These are phyloP conservation scores for Hoplostethus atlanticus DNA, from an alignment of 2,797 vertebrate genomes.

Conservation along the genomic window DNA sequence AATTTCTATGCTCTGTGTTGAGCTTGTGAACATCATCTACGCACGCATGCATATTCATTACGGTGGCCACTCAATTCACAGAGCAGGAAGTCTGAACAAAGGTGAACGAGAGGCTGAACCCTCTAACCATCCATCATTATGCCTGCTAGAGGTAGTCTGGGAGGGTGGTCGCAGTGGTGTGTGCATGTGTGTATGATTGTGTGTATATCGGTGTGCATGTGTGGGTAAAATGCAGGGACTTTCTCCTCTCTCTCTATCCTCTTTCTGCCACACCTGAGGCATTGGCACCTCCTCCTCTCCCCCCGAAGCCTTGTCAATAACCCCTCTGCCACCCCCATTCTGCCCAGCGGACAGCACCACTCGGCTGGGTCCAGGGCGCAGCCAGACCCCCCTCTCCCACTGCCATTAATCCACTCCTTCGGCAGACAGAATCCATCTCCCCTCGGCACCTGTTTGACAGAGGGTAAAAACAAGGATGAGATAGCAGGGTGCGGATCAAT, in stretches of 20 bases:
- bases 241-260: conserved; percentile 44
- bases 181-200: background rate
- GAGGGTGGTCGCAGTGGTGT: conserved; percentile 10
- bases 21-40: conserved; percentile 70
- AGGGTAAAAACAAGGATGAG: conserved; percentile 86
- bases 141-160: conserved; percentile 41
- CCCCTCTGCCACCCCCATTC: conserved; percentile 62
- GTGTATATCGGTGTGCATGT: background rate
- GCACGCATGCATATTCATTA: conserved; percentile 74
- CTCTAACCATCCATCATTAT: conserved; percentile 64
- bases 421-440: conserved; percentile 86
- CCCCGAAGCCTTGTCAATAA: conserved; percentile 76
- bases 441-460: conserved; percentile 85
- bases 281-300: conserved; percentile 61
- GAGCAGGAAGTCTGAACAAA: conserved; percentile 67
- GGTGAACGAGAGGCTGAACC: conserved; percentile 67
- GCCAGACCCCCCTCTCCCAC: conserved; percentile 59
- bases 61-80: conserved; percentile 51
- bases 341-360: conserved; percentile 67
- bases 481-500: conserved; percentile 84
- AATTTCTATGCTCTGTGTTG: conserved; percentile 76
- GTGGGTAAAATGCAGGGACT: conserved; percentile 16
- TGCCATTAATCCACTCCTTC: conserved; percentile 86
- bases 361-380: conserved; percentile 52
- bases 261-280: conserved; percentile 40